Evolutionary conservation across 2,888 invertebrate species (phyloP).

Genomic region (Caenorhabditis wallacei): DNA sequence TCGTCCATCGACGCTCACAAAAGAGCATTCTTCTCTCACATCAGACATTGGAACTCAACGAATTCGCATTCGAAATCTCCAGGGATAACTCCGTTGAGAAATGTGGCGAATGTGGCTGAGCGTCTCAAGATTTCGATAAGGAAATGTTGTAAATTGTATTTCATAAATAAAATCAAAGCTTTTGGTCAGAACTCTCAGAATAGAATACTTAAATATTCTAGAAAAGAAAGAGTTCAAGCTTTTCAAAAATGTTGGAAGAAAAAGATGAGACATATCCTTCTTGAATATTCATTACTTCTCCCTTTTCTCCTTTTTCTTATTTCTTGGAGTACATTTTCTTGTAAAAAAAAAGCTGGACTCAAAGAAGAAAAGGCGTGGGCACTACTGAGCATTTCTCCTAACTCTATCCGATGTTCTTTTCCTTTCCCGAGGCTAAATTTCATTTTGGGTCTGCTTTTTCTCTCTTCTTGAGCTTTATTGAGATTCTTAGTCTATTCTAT

Average conservation of each 20-base stretch:
- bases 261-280: slow-evolving; percentile 20
- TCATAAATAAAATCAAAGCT: not conserved
- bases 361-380: slow-evolving; percentile 13
- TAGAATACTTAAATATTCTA: not conserved
- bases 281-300: slow-evolving; percentile 45
- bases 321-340: slow-evolving; percentile 19
- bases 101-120: slow-evolving; percentile 13
- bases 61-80: slow-evolving; percentile 29
- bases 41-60: slow-evolving; percentile 14
- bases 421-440: slow-evolving; percentile 46
- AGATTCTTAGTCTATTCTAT: slow-evolving; percentile 6
- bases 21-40: slow-evolving; percentile 22
- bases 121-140: slow-evolving; percentile 33
- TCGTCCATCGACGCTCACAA: slow-evolving; percentile 12
- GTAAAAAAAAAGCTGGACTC: not conserved
- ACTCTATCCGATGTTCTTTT: slow-evolving; percentile 50
- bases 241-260: slow-evolving; percentile 22
- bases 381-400: not conserved
- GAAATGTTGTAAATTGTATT: slow-evolving; percentile 33
- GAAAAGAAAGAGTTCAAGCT: not conserved
- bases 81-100: slow-evolving; percentile 20
- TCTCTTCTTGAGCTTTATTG: slow-evolving; percentile 12
- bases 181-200: not conserved
- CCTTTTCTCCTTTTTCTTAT: not conserved
- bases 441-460: slow-evolving; percentile 37